phyloP scores from a whole-genome alignment of 2,888 invertebrate species.

The Antitype chi region DNA sequence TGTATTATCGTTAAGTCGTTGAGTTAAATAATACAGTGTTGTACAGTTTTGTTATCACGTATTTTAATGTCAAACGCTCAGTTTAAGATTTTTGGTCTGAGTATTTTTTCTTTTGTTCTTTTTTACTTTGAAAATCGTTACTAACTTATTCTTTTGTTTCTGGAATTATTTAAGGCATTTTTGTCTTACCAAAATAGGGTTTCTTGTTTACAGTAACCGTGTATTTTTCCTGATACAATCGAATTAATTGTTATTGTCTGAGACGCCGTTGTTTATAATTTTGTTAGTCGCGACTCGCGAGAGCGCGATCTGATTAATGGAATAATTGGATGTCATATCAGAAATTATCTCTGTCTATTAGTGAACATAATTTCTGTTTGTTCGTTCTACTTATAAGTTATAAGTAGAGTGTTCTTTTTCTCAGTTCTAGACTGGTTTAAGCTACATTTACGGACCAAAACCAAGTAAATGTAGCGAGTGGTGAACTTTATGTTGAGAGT shows the following conservation, averaged over 20 bases:
- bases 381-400: conserved; percentile 28
- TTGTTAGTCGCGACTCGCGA: conserved; percentile 36
- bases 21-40: conserved; percentile 69
- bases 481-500: no score
- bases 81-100: conserved; percentile 45
- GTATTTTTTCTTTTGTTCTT: conserved; percentile 44
- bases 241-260: conserved; percentile 34
- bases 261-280: conserved; percentile 29
- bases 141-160: conserved; percentile 13
- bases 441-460: no score
- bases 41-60: conserved; percentile 68
- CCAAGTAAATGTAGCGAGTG: no score
- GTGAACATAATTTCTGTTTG: conserved; percentile 37
- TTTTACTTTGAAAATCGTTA: conserved; percentile 19
- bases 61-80: conserved; percentile 63
- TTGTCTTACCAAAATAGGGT: not conserved
- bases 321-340: conserved; percentile 57
- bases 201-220: not conserved
- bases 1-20: conserved; percentile 69
- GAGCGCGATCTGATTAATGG: conserved; percentile 51
- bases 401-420: no score
- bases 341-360: conserved; percentile 56
- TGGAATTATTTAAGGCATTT: conserved; percentile 12
- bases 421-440: no score
- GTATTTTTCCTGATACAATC: conserved; percentile 11